phyloP scores from a whole-genome alignment of 1,140 invertebrate genomes.

The Drosophila malerkotliana region DNA sequence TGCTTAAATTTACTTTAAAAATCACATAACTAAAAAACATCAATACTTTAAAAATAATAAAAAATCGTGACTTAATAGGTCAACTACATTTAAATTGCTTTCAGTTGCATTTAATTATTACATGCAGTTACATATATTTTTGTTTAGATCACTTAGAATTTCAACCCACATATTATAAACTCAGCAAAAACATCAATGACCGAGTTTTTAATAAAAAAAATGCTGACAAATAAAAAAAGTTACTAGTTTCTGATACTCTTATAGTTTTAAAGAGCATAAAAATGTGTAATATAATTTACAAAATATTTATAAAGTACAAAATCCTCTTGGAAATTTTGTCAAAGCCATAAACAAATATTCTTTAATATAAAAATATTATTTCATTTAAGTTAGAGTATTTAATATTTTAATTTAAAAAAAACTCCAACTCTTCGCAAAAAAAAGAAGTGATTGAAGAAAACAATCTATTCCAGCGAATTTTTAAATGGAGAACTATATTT shows the following conservation, averaged over 20 bases:
- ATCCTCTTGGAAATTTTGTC: no score
- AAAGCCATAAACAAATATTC: no score
- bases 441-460: constrained; percentile 8
- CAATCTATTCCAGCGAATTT: constrained; percentile 39
- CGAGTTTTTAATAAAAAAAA: constrained; percentile 22
- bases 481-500: constrained; percentile 24
- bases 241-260: constrained; percentile 20
- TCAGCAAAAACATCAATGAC: constrained; percentile 26
- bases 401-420: not conserved
- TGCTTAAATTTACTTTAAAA: no score
- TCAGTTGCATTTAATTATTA: not conserved
- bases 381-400: constrained; percentile 5
- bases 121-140: constrained; percentile 9
- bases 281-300: constrained; percentile 2
- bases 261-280: not conserved
- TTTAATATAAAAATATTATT: not conserved
- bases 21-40: not conserved
- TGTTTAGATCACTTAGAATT: not conserved
- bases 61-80: not conserved
- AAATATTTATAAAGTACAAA: not conserved
- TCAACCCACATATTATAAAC: constrained; percentile 31
- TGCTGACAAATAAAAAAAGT: constrained; percentile 17
- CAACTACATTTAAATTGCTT: not conserved
- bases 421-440: constrained; percentile 8
- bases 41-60: not conserved